Percentiles rank a stretch among this genome's conserved stretches.
phyloP scores from a whole-genome alignment of 2,797 vertebrate species.

The Hipposideros larvatus region DNA sequence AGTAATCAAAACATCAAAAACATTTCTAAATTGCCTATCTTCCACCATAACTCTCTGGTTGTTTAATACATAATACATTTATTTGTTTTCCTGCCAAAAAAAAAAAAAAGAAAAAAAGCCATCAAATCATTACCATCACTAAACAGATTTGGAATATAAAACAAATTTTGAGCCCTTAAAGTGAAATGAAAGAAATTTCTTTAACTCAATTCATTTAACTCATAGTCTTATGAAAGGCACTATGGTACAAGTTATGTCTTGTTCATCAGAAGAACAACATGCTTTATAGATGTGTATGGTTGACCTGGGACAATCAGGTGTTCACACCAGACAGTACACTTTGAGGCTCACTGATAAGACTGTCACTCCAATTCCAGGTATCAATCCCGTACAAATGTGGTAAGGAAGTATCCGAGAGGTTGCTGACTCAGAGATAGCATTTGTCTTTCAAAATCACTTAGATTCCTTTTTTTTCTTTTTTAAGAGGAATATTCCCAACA shows the following conservation, averaged over 20 bases:
- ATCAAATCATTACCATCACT: neutral
- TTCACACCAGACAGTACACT: neutral
- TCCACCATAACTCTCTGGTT: neutral
- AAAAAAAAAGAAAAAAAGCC: neutral
- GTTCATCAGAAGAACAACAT: neutral
- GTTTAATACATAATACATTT: neutral
- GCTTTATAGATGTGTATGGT: neutral
- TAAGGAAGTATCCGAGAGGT: neutral
- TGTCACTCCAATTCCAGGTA: neutral
- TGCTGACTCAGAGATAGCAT: neutral
- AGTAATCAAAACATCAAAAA: neutral
- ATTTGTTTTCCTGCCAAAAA: neutral
- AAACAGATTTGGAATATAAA: constrained; percentile 14
- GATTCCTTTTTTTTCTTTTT: neutral
- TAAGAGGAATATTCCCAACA: neutral
- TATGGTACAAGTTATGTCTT: neutral
- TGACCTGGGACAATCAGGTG: neutral
- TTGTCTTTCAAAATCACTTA: constrained; percentile 22
- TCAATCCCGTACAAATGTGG: neutral
- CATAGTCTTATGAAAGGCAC: neutral
- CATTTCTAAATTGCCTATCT: neutral
- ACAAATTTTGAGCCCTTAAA: constrained; percentile 31
- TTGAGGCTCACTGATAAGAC: neutral
- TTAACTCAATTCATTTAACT: neutral
- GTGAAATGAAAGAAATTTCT: neutral